Conservation (phyloP, 2,888 invertebrate species). For the Eupithecia subumbrata region DNA sequence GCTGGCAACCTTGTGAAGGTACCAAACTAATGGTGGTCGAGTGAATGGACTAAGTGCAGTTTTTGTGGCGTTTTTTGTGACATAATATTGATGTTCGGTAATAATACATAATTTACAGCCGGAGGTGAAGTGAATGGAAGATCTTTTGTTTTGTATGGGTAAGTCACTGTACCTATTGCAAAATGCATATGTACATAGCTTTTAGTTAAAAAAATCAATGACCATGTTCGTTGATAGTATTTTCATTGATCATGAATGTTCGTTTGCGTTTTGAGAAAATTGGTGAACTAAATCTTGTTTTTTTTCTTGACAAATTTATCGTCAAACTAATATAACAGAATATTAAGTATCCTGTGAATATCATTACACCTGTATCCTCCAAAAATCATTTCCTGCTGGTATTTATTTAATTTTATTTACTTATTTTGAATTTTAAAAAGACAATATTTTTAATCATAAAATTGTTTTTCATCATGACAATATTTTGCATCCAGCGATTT, state of each 20-base stretch:
- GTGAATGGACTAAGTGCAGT: conserved; percentile 41
- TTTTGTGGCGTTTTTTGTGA: conserved; percentile 44
- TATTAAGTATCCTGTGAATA: not conserved
- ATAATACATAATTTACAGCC: conserved; percentile 26
- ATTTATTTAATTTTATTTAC: no score
- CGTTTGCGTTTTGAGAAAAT: not conserved
- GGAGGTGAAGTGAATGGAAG: conserved; percentile 30
- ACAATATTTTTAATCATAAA: not conserved
- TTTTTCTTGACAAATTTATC: not conserved
- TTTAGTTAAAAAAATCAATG: not conserved
- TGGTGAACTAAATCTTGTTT: not conserved
- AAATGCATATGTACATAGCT: not conserved
- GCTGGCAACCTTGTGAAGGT: conserved; percentile 36
- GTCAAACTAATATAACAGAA: not conserved
- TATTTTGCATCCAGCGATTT: not conserved
- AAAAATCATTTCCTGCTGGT: not conserved
- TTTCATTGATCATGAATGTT: not conserved
- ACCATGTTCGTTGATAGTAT: not conserved
- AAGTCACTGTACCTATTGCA: not conserved
- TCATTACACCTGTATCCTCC: not conserved
- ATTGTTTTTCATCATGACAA: not conserved
- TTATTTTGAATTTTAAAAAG: not conserved
- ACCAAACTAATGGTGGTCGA: conserved; percentile 28
- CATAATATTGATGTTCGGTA: conserved; percentile 40
- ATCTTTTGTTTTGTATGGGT: conserved; percentile 11